Evolutionary conservation across 2,888 invertebrate genomes (phyloP).

Genomic region (Margaritifera margaritifera): DNA sequence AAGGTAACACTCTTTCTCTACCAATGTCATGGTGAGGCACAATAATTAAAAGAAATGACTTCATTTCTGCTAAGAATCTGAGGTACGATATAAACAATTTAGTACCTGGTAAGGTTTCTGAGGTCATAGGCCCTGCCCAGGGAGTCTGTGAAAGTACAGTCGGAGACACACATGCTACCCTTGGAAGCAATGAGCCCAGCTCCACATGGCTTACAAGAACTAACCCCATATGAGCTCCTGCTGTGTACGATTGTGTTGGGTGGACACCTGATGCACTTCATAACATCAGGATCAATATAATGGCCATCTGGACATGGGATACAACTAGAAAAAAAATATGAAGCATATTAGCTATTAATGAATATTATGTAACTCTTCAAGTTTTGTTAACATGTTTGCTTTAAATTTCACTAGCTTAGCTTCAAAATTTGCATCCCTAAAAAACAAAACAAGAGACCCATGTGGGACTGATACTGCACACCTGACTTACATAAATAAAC

Average conservation of each 20-base stretch:
- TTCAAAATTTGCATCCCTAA: no score
- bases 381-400: no score
- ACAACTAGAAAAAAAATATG: conserved; percentile 69
- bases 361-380: background rate
- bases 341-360: background rate
- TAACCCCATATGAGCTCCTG: conserved; percentile 59
- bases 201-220: conserved; percentile 75
- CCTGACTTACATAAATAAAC: no score
- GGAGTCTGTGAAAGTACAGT: conserved; percentile 68
- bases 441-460: no score
- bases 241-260: conserved; percentile 62
- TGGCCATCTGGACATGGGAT: conserved; percentile 76
- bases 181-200: conserved; percentile 72
- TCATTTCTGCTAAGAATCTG: no score
- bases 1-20: no score
- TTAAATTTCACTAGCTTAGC: no score
- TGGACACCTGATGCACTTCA: conserved; percentile 75
- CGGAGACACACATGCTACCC: conserved; percentile 73
- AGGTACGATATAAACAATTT: no score
- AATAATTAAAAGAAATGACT: no score
- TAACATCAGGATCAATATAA: conserved; percentile 72
- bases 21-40: no score
- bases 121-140: conserved; percentile 61
- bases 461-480: no score
- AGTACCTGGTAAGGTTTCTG: conserved; percentile 58